Percentiles rank a stretch among this genome's conserved stretches.
phyloP scores from a whole-genome alignment of 1,140 invertebrate species.

The Anagrus nilaparvatae region DNA sequence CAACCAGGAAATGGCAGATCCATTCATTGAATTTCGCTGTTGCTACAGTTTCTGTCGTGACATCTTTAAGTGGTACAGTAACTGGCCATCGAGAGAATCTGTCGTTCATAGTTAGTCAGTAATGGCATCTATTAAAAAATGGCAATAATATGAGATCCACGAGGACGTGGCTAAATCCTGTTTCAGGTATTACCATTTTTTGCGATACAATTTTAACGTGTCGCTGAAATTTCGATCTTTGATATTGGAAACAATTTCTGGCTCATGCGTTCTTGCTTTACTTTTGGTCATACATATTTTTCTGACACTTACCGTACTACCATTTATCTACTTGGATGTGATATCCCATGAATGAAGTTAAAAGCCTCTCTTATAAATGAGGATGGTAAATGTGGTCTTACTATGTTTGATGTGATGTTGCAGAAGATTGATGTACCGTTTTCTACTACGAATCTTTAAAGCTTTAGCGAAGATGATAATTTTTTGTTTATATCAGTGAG shows the following conservation, averaged over 20 bases:
- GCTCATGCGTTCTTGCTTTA: constrained; percentile 4
- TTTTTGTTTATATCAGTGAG: no score
- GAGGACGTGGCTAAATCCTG: constrained; percentile 5
- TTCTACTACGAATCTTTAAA: constrained; percentile 14
- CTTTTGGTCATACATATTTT: constrained; percentile 2
- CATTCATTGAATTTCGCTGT: constrained; percentile 20
- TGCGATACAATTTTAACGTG: not conserved
- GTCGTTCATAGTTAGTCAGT: constrained; percentile 21
- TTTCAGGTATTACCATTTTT: not conserved
- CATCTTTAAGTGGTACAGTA: constrained; percentile 19
- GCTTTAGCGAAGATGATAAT: constrained; percentile 13
- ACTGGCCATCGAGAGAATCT: constrained; percentile 26
- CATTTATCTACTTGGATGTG: constrained; percentile 1
- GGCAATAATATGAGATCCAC: constrained; percentile 3
- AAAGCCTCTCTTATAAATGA: not conserved
- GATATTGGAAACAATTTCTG: constrained; percentile 1
- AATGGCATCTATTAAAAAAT: constrained; percentile 1
- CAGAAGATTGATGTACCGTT: not conserved
- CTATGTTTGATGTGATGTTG: not conserved
- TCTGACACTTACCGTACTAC: not conserved
- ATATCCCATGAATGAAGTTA: not conserved
- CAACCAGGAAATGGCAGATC: constrained; percentile 28
- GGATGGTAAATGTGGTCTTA: not conserved
- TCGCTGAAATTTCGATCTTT: constrained; percentile 8
- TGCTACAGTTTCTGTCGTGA: constrained; percentile 27